phyloP scores from a whole-genome alignment of 2,797 vertebrate species.

The Rhinella marina region DNA sequence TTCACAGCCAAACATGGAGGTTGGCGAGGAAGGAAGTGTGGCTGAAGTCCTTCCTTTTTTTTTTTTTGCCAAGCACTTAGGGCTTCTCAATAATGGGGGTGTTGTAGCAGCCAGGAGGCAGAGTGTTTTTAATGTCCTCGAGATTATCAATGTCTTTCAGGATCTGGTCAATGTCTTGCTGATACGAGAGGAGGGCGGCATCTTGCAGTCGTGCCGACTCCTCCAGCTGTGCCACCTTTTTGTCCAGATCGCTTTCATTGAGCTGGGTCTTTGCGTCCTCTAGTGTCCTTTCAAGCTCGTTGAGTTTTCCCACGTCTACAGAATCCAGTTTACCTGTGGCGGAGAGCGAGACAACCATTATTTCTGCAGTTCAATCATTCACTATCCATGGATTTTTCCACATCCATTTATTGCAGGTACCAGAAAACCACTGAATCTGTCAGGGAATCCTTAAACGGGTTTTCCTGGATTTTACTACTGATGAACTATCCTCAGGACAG shows the following conservation, averaged over 20 bases:
- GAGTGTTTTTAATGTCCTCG: slow-evolving; percentile 93
- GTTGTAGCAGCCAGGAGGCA: slow-evolving; percentile 95
- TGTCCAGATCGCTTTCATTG: slow-evolving; percentile 83
- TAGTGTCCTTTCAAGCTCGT: slow-evolving; percentile 87
- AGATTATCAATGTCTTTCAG: slow-evolving; percentile 91
- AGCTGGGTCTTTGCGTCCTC: slow-evolving; percentile 89
- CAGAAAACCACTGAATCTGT: too few species aligned
- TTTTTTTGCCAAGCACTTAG: slow-evolving; percentile 69
- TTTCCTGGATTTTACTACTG: too few species aligned
- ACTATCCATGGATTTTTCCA: background rate
- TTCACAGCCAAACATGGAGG: slow-evolving; percentile 69
- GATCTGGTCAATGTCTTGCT: slow-evolving; percentile 91
- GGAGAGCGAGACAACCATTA: slow-evolving; percentile 43
- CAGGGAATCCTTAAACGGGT: background rate
- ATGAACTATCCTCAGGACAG: too few species aligned
- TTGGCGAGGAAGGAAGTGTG: slow-evolving; percentile 59
- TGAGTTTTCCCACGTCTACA: slow-evolving; percentile 91
- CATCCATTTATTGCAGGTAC: background rate
- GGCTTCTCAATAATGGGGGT: slow-evolving; percentile 92
- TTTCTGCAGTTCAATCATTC: background rate
- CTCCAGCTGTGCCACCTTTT: slow-evolving; percentile 87
- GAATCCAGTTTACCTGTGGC: slow-evolving; percentile 89
- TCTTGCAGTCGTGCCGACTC: slow-evolving; percentile 86
- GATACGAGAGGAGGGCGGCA: slow-evolving; percentile 87
- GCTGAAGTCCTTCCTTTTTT: slow-evolving; percentile 44